Conservation (phyloP, 23 tunicate genomes). For the Aplidium turbinatum region DNA sequence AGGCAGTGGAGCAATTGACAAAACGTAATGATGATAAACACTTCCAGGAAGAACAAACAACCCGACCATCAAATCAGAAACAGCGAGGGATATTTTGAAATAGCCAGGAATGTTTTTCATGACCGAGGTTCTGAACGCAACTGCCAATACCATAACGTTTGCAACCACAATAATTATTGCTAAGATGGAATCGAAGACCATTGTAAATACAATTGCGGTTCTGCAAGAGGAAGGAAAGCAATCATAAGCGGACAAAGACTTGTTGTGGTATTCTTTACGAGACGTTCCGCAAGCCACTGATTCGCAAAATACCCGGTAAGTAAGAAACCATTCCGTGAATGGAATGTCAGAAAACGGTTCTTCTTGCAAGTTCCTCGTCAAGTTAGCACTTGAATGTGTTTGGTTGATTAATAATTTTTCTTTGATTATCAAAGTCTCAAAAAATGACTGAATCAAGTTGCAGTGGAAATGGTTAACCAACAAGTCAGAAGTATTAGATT, state of each 20-base stretch:
- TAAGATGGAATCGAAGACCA: slow-evolving; percentile 61
- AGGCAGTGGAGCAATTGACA: slow-evolving; percentile 63
- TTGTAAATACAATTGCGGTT: slow-evolving; percentile 32
- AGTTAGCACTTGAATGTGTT: no score
- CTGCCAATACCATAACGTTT: slow-evolving; percentile 59
- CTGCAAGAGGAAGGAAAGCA: slow-evolving; percentile 54
- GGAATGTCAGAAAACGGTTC: slow-evolving; percentile 29
- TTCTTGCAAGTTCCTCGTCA: neutral
- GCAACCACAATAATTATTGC: slow-evolving; percentile 51
- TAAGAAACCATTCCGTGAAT: slow-evolving; percentile 65
- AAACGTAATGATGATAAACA: slow-evolving; percentile 48
- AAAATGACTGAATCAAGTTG: slow-evolving; percentile 25
- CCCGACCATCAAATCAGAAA: slow-evolving; percentile 80
- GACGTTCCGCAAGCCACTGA: slow-evolving; percentile 61
- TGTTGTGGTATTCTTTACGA: slow-evolving; percentile 11
- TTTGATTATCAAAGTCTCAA: slow-evolving; percentile 10
- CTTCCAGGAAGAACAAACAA: slow-evolving; percentile 69
- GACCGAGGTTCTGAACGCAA: slow-evolving; percentile 46
- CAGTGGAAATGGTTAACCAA: neutral
- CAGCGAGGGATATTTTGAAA: slow-evolving; percentile 85
- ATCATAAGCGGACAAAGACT: slow-evolving; percentile 37
- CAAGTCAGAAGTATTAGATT: neutral
- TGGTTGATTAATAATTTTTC: no score
- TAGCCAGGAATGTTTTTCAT: slow-evolving; percentile 94
- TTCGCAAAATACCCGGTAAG: slow-evolving; percentile 65